Conservation (phyloP, 35 echinoderm and acorn worm species). For the Lytechinus variegatus region DNA sequence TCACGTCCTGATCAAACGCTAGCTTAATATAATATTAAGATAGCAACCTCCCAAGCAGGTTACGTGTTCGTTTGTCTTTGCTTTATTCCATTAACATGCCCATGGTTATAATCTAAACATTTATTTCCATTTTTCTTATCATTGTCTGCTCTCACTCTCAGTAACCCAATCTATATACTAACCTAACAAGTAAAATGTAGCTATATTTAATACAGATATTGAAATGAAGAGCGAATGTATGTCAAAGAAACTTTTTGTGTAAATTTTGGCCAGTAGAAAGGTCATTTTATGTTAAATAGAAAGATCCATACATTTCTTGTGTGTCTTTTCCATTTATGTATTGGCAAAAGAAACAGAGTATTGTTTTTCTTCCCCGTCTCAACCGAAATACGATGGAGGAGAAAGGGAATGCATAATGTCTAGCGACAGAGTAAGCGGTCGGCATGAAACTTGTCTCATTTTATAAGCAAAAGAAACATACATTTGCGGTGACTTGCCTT, state of each 20-base stretch:
- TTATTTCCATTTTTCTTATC: neutral
- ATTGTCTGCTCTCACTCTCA: neutral
- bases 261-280: neutral
- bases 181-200: neutral
- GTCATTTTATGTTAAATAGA: neutral
- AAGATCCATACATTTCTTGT: neutral
- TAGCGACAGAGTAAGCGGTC: neutral
- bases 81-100: too few relatives aligned
- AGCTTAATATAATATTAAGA: too few relatives aligned
- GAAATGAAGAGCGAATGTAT: neutral
- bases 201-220: neutral
- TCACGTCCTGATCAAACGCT: too few relatives aligned
- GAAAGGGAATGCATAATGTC: neutral
- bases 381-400: neutral
- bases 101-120: too few relatives aligned
- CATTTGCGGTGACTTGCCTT: neutral
- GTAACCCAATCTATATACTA: neutral
- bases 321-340: neutral
- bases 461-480: constrained; percentile 15
- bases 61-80: too few relatives aligned
- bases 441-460: neutral
- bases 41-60: too few relatives aligned
- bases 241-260: neutral
- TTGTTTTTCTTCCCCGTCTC: neutral
- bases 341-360: neutral